Evolutionary conservation across 2,113 vertebrate genomes (phyloP), one percentile per base, ranked within the genome.

Genomic region (Fregata magnificens): DNA sequence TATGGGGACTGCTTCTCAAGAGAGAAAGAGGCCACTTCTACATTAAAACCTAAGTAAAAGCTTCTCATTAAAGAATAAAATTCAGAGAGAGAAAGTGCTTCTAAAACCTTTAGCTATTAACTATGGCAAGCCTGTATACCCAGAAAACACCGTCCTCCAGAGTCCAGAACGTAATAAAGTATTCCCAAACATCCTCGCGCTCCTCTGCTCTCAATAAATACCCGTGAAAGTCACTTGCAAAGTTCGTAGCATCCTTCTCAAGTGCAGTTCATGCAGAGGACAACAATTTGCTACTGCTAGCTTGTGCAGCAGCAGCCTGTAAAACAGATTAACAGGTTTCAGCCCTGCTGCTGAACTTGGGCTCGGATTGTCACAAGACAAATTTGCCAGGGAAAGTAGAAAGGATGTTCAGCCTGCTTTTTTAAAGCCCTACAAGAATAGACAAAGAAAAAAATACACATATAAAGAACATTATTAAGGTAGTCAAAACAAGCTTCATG

Each of bases 181-280:
- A 80, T 62, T 80, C 49, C 47, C 31, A 63, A 72, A 42, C 13
- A 63, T 16, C 53, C 44, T 79, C 0, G 0, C 0, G 0, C 29
- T 88, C 53, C 82, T 62, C 67, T 32, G 29, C 31, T 88, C 38
- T 77, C 79, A 61, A 25, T 81, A 84, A 94, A 88, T 45, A 81
- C 42, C 16, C 19, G 5, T 28, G 36, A 44, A 82, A 93, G 77
- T 62, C n/a, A 79, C 56, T 70, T 7, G 29, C 65, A 87, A 74
- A 69, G 84, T 38, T 61, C 11, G 0, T 49, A 82, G 59, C 73
- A 72, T 44, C 56, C 3, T 47, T 55, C n/a, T 34, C 21, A 38
- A 90, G 52, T 24, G 45, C 14, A 45, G 80, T 84, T 95, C 80
- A 84, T 0, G 0, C 10, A 90, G 62, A 73, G 82, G 53, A 85